Evolutionary conservation across 1,140 invertebrate genomes (phyloP), one percentile per base, ranked within the genome.

Genomic region (Whitmania pigra): DNA sequence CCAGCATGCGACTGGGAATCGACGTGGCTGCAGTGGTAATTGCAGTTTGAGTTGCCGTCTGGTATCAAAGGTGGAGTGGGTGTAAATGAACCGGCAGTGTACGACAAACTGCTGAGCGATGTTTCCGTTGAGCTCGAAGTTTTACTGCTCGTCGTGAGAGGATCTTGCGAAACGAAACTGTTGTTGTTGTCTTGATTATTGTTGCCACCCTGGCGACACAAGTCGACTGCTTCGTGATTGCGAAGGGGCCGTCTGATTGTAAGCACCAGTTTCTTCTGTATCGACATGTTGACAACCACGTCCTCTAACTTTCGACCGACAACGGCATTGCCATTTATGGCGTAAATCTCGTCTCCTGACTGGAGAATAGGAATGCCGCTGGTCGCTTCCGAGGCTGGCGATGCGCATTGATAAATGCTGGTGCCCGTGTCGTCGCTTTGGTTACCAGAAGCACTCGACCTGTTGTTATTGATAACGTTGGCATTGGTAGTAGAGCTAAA

Each of bases 201-300:
- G 60, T 20, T n/a, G 67, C 40, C 9, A 17, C 67, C 67, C 29
- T 36, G 29, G 17, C 40, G 25, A 40, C 29, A 68, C 67, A 31
- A 2, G 27, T 36, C 20, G 29, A 13, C 22, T n/a, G 20, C 60
- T 13, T 27, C 60, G 60, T 27, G 22, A 15, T 9, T 63, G 60
- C 22, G 25, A 0, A 36, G 11, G 36, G 29, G 43, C 27, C 29
- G 29, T 36, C 67, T 68, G 29, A 68, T n/a, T 2, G 67, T 68
- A 6, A 68, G 67, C 67, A 68, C 25, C 5, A 68, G 29, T 40
- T 68, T 68, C n/a, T 36, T 27, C n/a, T 68, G 67, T 13, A 68
- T 68, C 6, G 67, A 68, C 67, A 68, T 68, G 22, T 29, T 40
- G 29, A 68, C 40, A 25, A 68, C 67, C 11, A 68, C 67, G 29